These are phyloP conservation scores for Actinia equina DNA, from an alignment of 64 coral and sea anemone species.

Conservation along the genomic window DNA sequence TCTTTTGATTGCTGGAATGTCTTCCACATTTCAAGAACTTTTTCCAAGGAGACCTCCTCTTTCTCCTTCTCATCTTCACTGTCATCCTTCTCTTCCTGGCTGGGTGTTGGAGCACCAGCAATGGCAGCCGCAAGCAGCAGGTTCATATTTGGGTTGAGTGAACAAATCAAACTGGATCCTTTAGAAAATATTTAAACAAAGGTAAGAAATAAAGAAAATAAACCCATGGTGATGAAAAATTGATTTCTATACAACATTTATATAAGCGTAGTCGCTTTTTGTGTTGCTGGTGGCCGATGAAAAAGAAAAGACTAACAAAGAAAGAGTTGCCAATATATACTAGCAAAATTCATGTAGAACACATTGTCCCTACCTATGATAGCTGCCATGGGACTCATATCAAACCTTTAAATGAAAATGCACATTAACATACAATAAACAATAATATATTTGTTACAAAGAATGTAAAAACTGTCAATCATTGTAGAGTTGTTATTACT, in stretches of 20 bases:
- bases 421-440: too few species aligned
- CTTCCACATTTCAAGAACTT: slow-evolving; percentile 79
- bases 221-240: too few species aligned
- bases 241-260: too few species aligned
- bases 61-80: slow-evolving; percentile 58
- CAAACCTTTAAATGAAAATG: slow-evolving; percentile 27
- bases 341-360: too few species aligned
- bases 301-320: too few species aligned
- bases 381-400: slow-evolving; percentile 48
- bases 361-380: slow-evolving; percentile 48
- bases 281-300: too few species aligned
- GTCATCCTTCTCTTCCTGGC: slow-evolving; percentile 33
- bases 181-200: neutral
- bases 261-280: too few species aligned
- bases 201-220: too few species aligned
- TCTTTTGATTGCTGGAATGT: neutral
- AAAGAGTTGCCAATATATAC: too few species aligned
- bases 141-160: slow-evolving; percentile 51
- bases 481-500: neutral
- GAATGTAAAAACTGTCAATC: neutral
- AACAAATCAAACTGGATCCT: slow-evolving; percentile 38
- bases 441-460: slow-evolving; percentile 10
- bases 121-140: slow-evolving; percentile 75
- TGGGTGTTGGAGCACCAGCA: slow-evolving; percentile 51
- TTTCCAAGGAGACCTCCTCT: slow-evolving; percentile 54